phyloP scores from a whole-genome alignment of 2,888 invertebrate species.

The Gisinianus flammeolus region DNA sequence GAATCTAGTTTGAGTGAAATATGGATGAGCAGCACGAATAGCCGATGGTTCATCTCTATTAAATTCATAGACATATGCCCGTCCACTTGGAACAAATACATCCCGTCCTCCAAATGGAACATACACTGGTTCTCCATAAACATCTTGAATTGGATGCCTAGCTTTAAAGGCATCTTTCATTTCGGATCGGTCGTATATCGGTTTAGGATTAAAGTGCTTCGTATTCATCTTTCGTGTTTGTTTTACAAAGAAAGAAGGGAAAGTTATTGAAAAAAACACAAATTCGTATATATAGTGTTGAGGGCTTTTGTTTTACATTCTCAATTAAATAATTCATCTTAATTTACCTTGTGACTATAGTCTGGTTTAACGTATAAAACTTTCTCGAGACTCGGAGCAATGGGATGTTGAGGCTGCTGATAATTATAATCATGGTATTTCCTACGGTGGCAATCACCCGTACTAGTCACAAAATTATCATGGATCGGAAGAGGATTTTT shows the following conservation, averaged over 20 bases:
- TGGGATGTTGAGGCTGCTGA: constrained; percentile 28
- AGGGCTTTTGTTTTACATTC: not conserved
- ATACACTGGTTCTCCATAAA: constrained; percentile 39
- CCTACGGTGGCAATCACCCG: constrained; percentile 15
- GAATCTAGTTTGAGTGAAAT: constrained; percentile 20
- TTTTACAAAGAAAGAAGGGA: not conserved
- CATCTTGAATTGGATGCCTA: constrained; percentile 26
- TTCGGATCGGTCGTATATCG: constrained; percentile 35
- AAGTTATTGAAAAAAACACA: too few species aligned
- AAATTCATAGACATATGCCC: constrained; percentile 35
- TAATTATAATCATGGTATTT: constrained; percentile 32
- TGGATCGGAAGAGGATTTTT: constrained; percentile 35
- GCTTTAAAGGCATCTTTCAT: constrained; percentile 37
- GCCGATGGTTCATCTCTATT: constrained; percentile 35
- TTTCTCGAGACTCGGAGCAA: constrained; percentile 21
- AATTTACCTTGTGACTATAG: constrained; percentile 29
- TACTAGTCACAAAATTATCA: constrained; percentile 38
- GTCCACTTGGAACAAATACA: constrained; percentile 21
- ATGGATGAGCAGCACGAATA: constrained; percentile 41
- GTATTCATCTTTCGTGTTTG: constrained; percentile 8
- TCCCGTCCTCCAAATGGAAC: constrained; percentile 22
- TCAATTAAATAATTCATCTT: not conserved
- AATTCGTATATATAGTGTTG: not conserved
- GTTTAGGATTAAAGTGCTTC: constrained; percentile 36
- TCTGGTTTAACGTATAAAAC: constrained; percentile 41